A percentile compares a stretch with the other conserved stretches of the same genome.
Conservation (phyloP, 1,140 invertebrate species). For the Asobara japonica region DNA sequence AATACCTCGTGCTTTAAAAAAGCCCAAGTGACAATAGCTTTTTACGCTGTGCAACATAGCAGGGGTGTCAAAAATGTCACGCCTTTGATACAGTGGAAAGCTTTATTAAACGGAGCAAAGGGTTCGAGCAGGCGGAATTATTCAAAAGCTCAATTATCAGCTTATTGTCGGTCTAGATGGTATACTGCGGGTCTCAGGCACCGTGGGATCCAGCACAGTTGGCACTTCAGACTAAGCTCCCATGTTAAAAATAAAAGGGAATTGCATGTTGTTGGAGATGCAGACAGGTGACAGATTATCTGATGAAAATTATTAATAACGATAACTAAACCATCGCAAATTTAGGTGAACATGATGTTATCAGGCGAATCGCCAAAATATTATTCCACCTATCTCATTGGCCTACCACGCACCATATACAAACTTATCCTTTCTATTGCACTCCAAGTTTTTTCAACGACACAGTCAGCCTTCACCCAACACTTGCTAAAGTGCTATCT, state of each 20-base stretch:
- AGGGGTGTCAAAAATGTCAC: not conserved
- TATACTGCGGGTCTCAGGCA: constrained; percentile 25
- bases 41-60: not conserved
- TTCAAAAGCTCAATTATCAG: constrained; percentile 63
- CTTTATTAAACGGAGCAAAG: constrained; percentile 8
- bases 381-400: not conserved
- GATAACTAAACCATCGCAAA: too few species aligned
- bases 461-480: constrained; percentile 1
- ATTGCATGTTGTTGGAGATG: not conserved
- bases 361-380: too few species aligned
- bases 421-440: constrained; percentile 34
- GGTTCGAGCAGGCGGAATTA: constrained; percentile 46
- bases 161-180: constrained; percentile 58
- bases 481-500: not conserved
- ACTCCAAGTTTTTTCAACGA: constrained; percentile 13
- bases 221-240: not conserved
- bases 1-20: too few species aligned
- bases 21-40: not conserved
- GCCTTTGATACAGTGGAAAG: constrained; percentile 11
- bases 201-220: not conserved
- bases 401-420: not conserved
- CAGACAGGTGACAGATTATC: too few species aligned
- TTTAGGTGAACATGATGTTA: too few species aligned
- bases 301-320: too few species aligned
- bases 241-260: not conserved